A percentile compares a stretch with the other conserved stretches of the same genome.
Conservation (phyloP, 2,888 invertebrate genomes). For the Chrysolina oricalcia region DNA sequence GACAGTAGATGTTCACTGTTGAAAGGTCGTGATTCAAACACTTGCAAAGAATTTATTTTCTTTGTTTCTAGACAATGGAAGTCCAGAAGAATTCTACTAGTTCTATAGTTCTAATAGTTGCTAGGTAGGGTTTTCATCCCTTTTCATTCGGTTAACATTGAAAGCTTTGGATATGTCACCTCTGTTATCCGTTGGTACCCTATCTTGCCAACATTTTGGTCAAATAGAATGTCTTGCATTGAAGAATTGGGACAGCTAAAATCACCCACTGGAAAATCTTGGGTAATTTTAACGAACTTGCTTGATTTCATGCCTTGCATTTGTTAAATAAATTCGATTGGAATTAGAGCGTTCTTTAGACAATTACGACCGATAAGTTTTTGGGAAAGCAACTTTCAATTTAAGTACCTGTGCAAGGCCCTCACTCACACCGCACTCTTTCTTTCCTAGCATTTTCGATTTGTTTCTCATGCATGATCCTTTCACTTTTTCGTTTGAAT, state of each 20-base stretch:
- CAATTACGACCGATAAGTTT: not conserved
- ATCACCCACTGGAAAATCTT: not conserved
- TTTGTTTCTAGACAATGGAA: no score
- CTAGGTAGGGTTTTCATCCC: no score
- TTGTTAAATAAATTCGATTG: not conserved
- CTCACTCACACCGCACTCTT: conserved; percentile 5
- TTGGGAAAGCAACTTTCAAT: not conserved
- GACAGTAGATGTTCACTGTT: no score
- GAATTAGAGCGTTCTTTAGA: not conserved
- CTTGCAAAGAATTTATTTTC: no score
- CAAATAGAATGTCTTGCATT: not conserved
- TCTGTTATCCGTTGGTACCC: not conserved
- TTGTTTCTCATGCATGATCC: conserved; percentile 19
- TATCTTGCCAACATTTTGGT: not conserved
- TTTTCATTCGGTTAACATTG: no score
- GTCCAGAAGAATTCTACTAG: no score
- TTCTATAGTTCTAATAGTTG: no score
- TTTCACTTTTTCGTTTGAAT: conserved; percentile 5
- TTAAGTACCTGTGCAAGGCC: conserved; percentile 7
- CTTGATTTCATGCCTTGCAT: conserved; percentile 6
- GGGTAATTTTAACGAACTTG: not conserved
- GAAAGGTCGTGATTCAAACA: no score
- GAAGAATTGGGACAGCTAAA: not conserved
- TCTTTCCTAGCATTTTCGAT: conserved; percentile 1
- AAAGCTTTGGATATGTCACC: not conserved